phyloP scores from a whole-genome alignment of 2,797 vertebrate genomes.

The Apogon hyalosoma region DNA sequence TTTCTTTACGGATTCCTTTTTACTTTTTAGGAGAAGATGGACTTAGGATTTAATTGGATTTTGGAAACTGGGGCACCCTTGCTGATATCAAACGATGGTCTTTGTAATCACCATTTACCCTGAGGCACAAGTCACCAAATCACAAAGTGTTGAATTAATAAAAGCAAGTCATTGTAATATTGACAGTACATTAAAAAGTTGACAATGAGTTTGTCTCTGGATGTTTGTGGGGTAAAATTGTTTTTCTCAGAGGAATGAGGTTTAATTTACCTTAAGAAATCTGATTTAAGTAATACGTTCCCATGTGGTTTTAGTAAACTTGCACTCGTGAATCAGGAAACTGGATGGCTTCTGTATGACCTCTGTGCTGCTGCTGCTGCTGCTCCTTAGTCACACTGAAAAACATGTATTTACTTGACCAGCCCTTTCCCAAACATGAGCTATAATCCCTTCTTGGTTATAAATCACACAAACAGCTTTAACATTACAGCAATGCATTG shows the following conservation, averaged over 20 bases:
- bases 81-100: constrained; percentile 5
- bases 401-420: not conserved
- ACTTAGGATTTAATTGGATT: constrained; percentile 23
- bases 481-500: not conserved
- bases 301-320: not conserved
- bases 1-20: constrained; percentile 29
- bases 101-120: constrained; percentile 26
- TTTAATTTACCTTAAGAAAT: not conserved
- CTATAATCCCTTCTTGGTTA: constrained; percentile 18
- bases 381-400: constrained; percentile 16
- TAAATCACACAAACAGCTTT: not conserved
- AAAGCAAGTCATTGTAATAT: constrained; percentile 39
- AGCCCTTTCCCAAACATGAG: constrained; percentile 8
- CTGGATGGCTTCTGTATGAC: constrained; percentile 13
- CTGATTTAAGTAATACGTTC: not conserved
- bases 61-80: constrained; percentile 8
- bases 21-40: constrained; percentile 1
- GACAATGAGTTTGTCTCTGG: constrained; percentile 18
- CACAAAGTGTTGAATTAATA: constrained; percentile 26
- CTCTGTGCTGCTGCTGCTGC: not conserved
- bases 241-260: constrained; percentile 2
- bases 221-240: constrained; percentile 6
- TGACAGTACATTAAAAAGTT: constrained; percentile 48
- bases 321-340: constrained; percentile 4
- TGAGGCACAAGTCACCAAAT: constrained; percentile 44